phyloP scores from a whole-genome alignment of 2,888 invertebrate genomes.

The Drosophila sordidula region DNA sequence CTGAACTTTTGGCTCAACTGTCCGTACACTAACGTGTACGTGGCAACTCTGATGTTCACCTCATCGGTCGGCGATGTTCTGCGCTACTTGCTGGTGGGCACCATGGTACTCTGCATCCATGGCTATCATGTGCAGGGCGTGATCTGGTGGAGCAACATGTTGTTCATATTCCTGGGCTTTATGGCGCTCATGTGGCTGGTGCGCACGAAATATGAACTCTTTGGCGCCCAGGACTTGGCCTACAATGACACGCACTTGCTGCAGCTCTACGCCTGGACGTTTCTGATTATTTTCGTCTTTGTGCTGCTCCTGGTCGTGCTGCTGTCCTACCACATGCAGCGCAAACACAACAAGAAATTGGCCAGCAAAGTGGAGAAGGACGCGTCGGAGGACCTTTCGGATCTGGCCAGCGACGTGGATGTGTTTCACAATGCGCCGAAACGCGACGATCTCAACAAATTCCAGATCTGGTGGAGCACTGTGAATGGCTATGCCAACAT shows the following conservation, averaged over 20 bases:
- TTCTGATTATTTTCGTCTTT: not conserved
- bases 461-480: conserved; percentile 44
- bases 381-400: fast-evolving
- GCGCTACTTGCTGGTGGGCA: conserved; percentile 31
- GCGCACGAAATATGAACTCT: conserved; percentile 8
- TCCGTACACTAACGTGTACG: too few species aligned
- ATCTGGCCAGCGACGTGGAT: conserved; percentile 40
- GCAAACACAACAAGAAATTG: too few species aligned
- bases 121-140: conserved; percentile 32
- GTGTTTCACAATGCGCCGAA: not conserved
- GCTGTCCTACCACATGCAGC: conserved; percentile 27
- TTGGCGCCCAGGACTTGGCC: not conserved
- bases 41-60: conserved; percentile 22
- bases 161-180: conserved; percentile 31
- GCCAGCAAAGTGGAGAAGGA: not conserved
- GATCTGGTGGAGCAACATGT: conserved; percentile 46
- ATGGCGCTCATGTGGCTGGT: conserved; percentile 16
- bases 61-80: conserved; percentile 30
- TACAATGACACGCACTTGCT: conserved; percentile 1
- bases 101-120: conserved; percentile 31
- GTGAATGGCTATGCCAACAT: conserved; percentile 45
- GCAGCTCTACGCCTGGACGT: conserved; percentile 11
- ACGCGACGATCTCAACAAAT: not conserved
- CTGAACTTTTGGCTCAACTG: conserved; percentile 12
- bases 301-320: conserved; percentile 4